Conservation (phyloP, 1,140 invertebrate genomes). For the Orius insidiosus region DNA sequence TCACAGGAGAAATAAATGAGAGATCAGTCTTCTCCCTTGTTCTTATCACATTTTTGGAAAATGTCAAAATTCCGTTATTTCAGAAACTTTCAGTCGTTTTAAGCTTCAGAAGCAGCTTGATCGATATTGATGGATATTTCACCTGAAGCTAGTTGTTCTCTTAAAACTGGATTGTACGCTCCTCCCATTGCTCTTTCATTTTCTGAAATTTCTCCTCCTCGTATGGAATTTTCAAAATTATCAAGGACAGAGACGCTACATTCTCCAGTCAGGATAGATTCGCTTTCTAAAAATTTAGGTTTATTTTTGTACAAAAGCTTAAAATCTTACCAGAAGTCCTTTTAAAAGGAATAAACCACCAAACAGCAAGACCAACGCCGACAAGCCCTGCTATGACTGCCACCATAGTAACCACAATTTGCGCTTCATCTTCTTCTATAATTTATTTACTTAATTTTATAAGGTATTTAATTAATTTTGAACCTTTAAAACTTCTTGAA, state of each 20-base stretch:
- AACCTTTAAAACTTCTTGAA: constrained; percentile 5
- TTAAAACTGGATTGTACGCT: too few species aligned
- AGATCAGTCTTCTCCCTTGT: too few species aligned
- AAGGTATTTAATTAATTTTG: neutral
- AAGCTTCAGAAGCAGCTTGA: too few species aligned
- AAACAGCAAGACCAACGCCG: constrained; percentile 12
- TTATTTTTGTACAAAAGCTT: too few species aligned
- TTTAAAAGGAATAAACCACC: constrained; percentile 15
- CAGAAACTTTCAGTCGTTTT: too few species aligned
- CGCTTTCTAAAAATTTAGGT: constrained; percentile 4
- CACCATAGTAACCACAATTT: constrained; percentile 10
- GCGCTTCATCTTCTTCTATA: constrained; percentile 12
- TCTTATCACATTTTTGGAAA: too few species aligned
- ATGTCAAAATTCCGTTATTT: too few species aligned
- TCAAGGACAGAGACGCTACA: constrained; percentile 7
- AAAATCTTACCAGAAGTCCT: constrained; percentile 11
- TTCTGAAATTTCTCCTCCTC: neutral
- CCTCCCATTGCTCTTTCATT: too few species aligned
- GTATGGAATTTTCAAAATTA: constrained; percentile 13
- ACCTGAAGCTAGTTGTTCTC: too few species aligned
- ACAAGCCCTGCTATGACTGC: constrained; percentile 9
- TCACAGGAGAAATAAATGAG: too few species aligned
- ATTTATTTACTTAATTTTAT: neutral
- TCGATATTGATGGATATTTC: too few species aligned
- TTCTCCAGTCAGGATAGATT: constrained; percentile 9